Base-by-base conservation (phyloP, 2,888 invertebrate genomes). In the Hesperia comma region DNA sequence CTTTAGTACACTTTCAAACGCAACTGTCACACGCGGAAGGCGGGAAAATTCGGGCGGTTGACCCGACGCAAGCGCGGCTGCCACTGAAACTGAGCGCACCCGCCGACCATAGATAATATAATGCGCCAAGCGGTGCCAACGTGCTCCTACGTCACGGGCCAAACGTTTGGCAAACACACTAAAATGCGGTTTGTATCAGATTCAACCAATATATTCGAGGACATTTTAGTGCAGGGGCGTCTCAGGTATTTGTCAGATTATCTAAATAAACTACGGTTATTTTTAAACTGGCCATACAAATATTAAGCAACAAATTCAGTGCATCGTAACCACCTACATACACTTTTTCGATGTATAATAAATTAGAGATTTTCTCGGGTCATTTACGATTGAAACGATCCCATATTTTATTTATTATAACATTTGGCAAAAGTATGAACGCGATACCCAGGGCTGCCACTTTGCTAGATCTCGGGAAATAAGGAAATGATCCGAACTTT, bases 61-160 rank as follows among this genome's bases (percentile, higher is more conserved):
- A 73, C 74, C 81, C 84, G 81, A 81, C 89, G 88, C 85, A 83
- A 82, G 84, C 90, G 88, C 88, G 77, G 75, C 79, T 85, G 77
- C 81, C 81, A 84, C 84, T 87, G 84, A 83, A 81, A 86, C 87
- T 86, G 87, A 79, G 81, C 75, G 72, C 49, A 49, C 49, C 43
- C 49, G 19, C 49, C 19, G 49, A 17, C 49, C 19, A 49, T 49
- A 49, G 49, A 49, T 49, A 49, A 49, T 49, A 49, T 49, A 72
- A 70, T 70, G 74, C 72, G 76, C 75, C 76, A 75, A 75, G 67
- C 73, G 78, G 71, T 79, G 82, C 80, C 83, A 79, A 72, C 75
- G 74, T 68, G 64, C 71, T n/a, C n/a, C 10, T 72, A 76, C 78
- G 76, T 79, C 76, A 77, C 81, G 37, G 67, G 37, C 68, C 77